Evolutionary conservation across 1,140 invertebrate species (phyloP).

Genomic region (Leptinotarsa lineolata): DNA sequence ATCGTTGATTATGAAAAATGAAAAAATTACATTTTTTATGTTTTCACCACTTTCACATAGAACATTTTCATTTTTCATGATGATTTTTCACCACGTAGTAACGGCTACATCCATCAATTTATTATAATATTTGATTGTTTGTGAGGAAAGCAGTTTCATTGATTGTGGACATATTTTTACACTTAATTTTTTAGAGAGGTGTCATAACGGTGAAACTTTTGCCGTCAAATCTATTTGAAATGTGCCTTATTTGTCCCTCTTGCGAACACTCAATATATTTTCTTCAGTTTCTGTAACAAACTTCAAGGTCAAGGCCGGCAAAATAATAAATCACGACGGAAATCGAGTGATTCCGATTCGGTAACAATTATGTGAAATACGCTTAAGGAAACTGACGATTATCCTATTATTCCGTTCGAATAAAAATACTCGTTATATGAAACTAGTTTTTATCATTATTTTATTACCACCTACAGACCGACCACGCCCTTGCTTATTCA

Average conservation of each 20-base stretch:
- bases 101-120: too few relatives aligned
- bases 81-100: too few relatives aligned
- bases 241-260: too few relatives aligned
- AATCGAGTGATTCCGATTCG: neutral
- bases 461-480: slow-evolving; percentile 23
- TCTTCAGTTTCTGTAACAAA: neutral
- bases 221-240: too few relatives aligned
- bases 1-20: too few relatives aligned
- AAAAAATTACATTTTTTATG: too few relatives aligned
- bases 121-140: rapidly evolving
- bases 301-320: neutral
- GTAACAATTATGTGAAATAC: neutral
- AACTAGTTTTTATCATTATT: slow-evolving; percentile 22
- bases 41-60: too few relatives aligned
- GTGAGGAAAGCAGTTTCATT: too few relatives aligned
- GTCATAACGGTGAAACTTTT: too few relatives aligned
- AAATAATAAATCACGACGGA: slow-evolving; percentile 1
- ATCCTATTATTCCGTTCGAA: neutral
- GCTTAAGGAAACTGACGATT: slow-evolving; percentile 10
- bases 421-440: neutral
- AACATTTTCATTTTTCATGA: too few relatives aligned
- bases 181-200: too few relatives aligned
- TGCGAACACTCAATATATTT: neutral
- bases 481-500: slow-evolving; percentile 21
- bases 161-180: too few relatives aligned